Base-by-base conservation (phyloP, 2,113 vertebrate genomes). In the Hippopotamus amphibius region DNA sequence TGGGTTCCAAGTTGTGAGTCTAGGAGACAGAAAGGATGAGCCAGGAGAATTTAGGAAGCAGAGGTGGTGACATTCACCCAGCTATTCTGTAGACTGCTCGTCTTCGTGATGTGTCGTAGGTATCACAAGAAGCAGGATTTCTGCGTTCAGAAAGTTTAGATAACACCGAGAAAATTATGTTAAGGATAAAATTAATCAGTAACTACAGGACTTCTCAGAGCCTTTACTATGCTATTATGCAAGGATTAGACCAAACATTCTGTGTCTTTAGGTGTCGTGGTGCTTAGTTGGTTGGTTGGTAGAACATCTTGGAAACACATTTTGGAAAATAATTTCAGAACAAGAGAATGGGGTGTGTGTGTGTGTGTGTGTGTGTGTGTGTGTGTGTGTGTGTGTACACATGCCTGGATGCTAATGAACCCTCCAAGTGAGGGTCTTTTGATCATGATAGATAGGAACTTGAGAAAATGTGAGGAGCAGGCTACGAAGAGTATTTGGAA, bases 271-370 rank as follows among this genome's bases (percentile, higher is more conserved):
- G 24, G 55, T 80, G 24, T 83, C 74, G 92, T 46, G 33, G 46
- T 82, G 26, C 9, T 82, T 26, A 59, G 33, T 88, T 71, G 63
- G 13, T 57, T 85, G 19, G 30, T 88, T 46, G 57, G 68, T 94
- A 0, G 22, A 61, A 26, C 26, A 92, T 85, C 57, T 80, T 92
- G 41, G 85, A n/a, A 57, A 48, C 37, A 63, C 0, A 43, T 30
- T 93, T 93, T 71, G 26, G 71, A 96, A 95, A 68, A 88, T 95
- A 10, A 93, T 96, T 65, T 96, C 57, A 53, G 41, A 68, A 74
- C 10, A 48, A 94, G 46, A 84, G 53, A 82, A 50, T 19, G 14
- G 16, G 2, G 28, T 91, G 26, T 89, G 43, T 80, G 0, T 66
- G 63, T 65, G 55, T 55, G 53, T 55, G 16, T 3, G 28, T 88